These are phyloP conservation scores for Muscicapa comitata DNA, from an alignment of 2,797 vertebrate species.

Conservation along the genomic window DNA sequence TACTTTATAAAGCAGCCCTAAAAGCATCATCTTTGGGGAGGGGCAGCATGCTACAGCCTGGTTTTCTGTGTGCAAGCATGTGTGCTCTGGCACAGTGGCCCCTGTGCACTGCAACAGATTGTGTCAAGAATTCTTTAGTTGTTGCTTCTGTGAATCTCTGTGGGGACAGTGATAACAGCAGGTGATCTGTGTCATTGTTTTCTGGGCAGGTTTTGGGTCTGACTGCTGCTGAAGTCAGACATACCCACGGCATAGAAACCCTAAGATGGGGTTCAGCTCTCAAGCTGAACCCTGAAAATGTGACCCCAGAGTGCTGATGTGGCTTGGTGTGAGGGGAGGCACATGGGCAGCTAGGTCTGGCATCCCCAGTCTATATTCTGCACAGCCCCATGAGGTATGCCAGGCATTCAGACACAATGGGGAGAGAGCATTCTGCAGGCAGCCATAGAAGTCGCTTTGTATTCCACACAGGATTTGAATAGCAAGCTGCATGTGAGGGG, in stretches of 20 bases:
- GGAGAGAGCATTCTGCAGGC: not conserved
- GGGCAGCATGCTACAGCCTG: not conserved
- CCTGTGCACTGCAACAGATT: not conserved
- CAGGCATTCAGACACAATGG: not conserved
- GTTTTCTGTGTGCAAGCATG: not conserved
- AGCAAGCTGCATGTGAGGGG: not conserved
- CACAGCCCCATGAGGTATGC: not conserved
- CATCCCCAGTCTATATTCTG: not conserved
- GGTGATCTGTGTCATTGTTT: not conserved
- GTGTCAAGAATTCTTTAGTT: not conserved
- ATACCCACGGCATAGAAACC: rapidly evolving
- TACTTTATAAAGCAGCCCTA: not conserved
- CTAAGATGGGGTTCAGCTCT: not conserved
- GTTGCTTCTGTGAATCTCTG: not conserved
- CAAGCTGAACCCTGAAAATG: not conserved
- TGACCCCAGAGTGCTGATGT: not conserved
- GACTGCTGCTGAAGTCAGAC: not conserved
- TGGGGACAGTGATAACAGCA: not conserved
- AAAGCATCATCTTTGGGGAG: not conserved
- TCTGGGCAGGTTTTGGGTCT: not conserved
- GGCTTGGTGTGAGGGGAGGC: not conserved
- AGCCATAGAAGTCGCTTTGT: not conserved
- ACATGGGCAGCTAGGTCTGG: not conserved
- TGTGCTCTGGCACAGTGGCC: not conserved
- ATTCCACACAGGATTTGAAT: not conserved